Conservation (phyloP, 2,113 vertebrate species). For the Brachyistius frenatus region DNA sequence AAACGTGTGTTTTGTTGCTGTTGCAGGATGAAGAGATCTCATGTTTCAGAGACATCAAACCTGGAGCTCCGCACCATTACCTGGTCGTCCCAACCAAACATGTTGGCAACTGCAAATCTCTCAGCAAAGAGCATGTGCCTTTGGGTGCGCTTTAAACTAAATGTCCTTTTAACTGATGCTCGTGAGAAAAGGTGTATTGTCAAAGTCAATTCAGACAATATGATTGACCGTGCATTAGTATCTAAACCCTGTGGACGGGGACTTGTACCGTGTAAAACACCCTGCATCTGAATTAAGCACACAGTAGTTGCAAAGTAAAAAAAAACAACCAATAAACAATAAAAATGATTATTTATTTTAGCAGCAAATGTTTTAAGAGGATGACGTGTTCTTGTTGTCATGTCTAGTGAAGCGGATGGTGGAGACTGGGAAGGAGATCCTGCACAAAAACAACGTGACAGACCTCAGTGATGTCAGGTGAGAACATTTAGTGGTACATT, state of each 20-base stretch:
- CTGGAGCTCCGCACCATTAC: slow-evolving; percentile 93
- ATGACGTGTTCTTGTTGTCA: slow-evolving; percentile 33
- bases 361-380: neutral
- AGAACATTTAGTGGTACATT: neutral
- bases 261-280: too few relatives aligned
- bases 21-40: slow-evolving; percentile 90
- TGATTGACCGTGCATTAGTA: neutral
- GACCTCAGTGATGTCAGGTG: slow-evolving; percentile 92
- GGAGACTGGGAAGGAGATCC: slow-evolving; percentile 88
- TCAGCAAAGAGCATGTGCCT: slow-evolving; percentile 87
- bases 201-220: neutral
- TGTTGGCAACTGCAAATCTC: slow-evolving; percentile 91
- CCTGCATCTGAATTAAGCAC: neutral
- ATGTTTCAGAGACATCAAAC: slow-evolving; percentile 94
- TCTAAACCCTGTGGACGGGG: too few relatives aligned
- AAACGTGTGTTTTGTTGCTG: neutral
- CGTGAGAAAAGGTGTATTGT: neutral
- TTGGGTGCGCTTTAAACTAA: slow-evolving; percentile 82
- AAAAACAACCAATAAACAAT: too few relatives aligned
- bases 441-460: slow-evolving; percentile 88
- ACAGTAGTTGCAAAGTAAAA: too few relatives aligned
- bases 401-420: slow-evolving; percentile 91
- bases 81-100: slow-evolving; percentile 94
- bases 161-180: neutral
- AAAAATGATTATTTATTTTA: too few relatives aligned